phyloP scores from a whole-genome alignment of 2,888 invertebrate species.

The Apomyelois bistriatella region DNA sequence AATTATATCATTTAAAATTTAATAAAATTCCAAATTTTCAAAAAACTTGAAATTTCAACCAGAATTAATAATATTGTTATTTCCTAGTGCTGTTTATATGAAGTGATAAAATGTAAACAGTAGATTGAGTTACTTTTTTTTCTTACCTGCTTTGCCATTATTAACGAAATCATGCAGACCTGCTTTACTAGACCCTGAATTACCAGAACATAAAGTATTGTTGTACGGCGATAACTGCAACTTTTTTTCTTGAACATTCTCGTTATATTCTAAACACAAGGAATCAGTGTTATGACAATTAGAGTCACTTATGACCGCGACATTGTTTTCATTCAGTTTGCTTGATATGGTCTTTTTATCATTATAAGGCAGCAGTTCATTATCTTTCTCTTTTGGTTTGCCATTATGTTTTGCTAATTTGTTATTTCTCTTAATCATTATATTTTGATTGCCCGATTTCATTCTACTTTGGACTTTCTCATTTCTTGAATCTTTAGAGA shows the following conservation, averaged over 20 bases:
- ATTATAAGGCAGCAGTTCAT: neutral
- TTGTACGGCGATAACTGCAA: neutral
- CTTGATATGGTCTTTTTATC: neutral
- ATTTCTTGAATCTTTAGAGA: conserved; percentile 24
- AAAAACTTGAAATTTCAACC: too few species aligned
- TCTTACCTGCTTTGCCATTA: conserved; percentile 13
- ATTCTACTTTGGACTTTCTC: conserved; percentile 9
- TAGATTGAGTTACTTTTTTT: too few species aligned
- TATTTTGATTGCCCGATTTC: conserved; percentile 13
- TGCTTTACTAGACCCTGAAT: conserved; percentile 28
- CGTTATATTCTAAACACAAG: neutral
- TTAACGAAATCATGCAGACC: conserved; percentile 8
- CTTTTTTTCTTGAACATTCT: neutral
- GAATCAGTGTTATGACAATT: neutral
- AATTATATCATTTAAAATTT: too few species aligned
- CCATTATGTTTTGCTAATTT: conserved; percentile 17
- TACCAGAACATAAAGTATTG: conserved; percentile 19
- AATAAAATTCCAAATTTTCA: too few species aligned
- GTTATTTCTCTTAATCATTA: conserved; percentile 18
- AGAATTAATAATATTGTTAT: too few species aligned
- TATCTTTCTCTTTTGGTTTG: conserved; percentile 5
- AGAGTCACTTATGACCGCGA: neutral
- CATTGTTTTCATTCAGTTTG: neutral
- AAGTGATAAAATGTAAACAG: too few species aligned
- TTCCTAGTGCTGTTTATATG: too few species aligned